Base-by-base conservation (phyloP, 2,888 invertebrate species). In the Hermaeophaga mercurialis region DNA sequence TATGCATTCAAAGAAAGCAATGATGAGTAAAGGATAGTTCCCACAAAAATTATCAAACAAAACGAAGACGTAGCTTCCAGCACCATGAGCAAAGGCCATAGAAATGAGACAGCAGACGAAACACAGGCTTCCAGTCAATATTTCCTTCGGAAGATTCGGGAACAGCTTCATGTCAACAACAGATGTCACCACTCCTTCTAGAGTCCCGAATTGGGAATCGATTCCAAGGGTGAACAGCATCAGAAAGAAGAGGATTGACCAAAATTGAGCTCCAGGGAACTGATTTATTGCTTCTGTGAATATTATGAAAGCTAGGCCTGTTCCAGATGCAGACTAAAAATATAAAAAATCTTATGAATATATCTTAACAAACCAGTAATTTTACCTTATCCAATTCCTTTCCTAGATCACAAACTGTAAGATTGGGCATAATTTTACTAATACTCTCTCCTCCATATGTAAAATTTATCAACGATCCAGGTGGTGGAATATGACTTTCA, bases 281-380 rank as follows among this genome's bases (percentile, higher is more conserved):
- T 96, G 96, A 80, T 96, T 94, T 73, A 97, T 96, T 5, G 97
- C 97, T 78, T 97, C 96, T 0, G 97, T 96, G 81, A 96, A 97
- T 66, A 96, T 95, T 61, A 96, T 96, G 77, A 97, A 97, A 0
- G 96, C 97, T 54, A 97, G 79, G 1, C 97, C 97, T 0, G 96
- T 96, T 17, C 97, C 97, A 1, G 96, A 92, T 1, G 96, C 96
- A 4, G 96, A 94, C 96, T 96, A 80, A 11, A 82, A 50, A 47
- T 64, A 60, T 52, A 49, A 44, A 15, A 17, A 18, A 5, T 33
- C 15, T n/a, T n/a, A 38, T 19, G 9, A 1, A n/a, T 0, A 44
- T 14, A 12, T 22, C 19, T 17, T 5, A 24, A 6, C 26, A 48
- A 9, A 7, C 9, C 24, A 24, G n/a, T n/a, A 17, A 24, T 18